Evolutionary conservation across 1,140 invertebrate species (phyloP).

Genomic region (Aphelinus certus): DNA sequence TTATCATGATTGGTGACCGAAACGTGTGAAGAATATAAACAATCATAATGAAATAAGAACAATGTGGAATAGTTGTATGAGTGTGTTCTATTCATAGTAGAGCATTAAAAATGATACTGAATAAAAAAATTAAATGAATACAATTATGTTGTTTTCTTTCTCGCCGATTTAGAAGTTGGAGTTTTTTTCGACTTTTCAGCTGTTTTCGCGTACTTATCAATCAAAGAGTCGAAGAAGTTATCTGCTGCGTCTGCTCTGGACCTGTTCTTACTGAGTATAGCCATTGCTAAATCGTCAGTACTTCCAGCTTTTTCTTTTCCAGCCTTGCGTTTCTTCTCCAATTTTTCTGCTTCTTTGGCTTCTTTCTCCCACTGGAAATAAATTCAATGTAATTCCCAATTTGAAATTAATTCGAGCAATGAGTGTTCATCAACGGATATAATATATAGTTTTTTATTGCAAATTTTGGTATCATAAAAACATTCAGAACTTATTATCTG

Average conservation of each 20-base stretch:
- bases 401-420: background rate
- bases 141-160: slow-evolving; percentile 50
- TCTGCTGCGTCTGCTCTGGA: slow-evolving; percentile 52
- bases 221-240: slow-evolving; percentile 61
- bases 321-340: slow-evolving; percentile 54
- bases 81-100: too few relatives aligned
- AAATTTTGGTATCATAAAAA: too few relatives aligned
- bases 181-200: slow-evolving; percentile 48
- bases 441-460: background rate
- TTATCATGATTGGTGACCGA: too few relatives aligned
- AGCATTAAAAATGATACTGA: too few relatives aligned
- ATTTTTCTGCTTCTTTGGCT: slow-evolving; percentile 57
- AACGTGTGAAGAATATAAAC: too few relatives aligned
- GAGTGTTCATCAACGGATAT: background rate
- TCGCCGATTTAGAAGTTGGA: slow-evolving; percentile 35
- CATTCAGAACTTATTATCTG: too few relatives aligned
- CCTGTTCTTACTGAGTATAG: slow-evolving; percentile 57
- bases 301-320: slow-evolving; percentile 56
- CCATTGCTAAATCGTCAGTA: slow-evolving; percentile 52
- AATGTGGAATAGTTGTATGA: too few relatives aligned
- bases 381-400: background rate
- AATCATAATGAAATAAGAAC: too few relatives aligned
- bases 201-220: slow-evolving; percentile 60
- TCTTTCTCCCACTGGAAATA: slow-evolving; percentile 62
- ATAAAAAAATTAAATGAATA: background rate